Evolutionary conservation across 2,888 invertebrate species (phyloP), one percentile per base, ranked within the genome.

Genomic region (Mythimna albipuncta): DNA sequence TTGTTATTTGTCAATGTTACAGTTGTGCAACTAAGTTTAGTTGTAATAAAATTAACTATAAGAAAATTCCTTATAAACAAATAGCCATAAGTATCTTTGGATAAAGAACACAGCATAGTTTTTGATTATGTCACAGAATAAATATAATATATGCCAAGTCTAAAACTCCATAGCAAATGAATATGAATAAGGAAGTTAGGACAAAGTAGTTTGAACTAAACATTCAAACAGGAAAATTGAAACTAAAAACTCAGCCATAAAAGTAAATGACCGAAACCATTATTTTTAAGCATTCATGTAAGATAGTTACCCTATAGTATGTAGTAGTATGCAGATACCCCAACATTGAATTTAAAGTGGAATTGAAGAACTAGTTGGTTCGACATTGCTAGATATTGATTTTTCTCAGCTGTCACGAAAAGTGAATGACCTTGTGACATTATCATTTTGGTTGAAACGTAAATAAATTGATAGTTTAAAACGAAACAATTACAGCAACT

Each of bases 351-450:
- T 55, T 10, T n/a, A 7, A 6, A 13, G 38, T 3, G 10, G 11
- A 3, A 32, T 32, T 13, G 13, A 57, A 32, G 26, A 66, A 13
- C 1, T 68, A 47, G 21, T 38, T 0, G 7, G 41, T 57, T 5
- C 19, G 35, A 64, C 35, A 63, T 65, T 26, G 19, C 16, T 19
- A 21, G 11, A 0, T 79, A 83, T 83, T 79, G 81, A 81, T 81
- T 81, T 70, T 81, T 68, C 50, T 19, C 80, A 79, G 64, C 79
- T 82, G 83, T 68, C 83, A 83, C 10, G 44, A 57, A 66, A 50
- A 26, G 32, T 59, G 57, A 79, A 82, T 79, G 80, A 83, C 79
- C 83, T 79, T 79, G 83, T 44, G 52, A 73, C 57, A 52, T 62
- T n/a, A 57, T 9, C 19, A 9, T 67, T 64, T 69, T 32, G 10